phyloP scores from a whole-genome alignment of 2,888 invertebrate genomes.

The Villa cingulata region DNA sequence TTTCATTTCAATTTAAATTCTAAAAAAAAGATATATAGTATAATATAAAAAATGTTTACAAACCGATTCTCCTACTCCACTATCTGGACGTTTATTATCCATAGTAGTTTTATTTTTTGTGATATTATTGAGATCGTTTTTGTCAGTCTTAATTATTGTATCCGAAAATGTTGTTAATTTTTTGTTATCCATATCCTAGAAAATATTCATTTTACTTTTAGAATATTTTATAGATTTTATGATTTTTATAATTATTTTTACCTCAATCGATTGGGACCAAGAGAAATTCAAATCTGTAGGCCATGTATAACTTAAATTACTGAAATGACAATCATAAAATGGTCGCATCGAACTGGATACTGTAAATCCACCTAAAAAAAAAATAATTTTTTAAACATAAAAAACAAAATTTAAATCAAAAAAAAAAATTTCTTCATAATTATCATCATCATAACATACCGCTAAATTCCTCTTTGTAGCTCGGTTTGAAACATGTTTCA shows the following conservation, averaged over 20 bases:
- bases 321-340: slow-evolving; percentile 18
- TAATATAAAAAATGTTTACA: no score
- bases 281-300: slow-evolving; percentile 19
- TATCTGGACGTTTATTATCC: slow-evolving; percentile 14
- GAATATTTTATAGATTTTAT: no score
- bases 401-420: background rate
- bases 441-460: slow-evolving; percentile 2
- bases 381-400: background rate
- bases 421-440: background rate
- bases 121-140: slow-evolving; percentile 4
- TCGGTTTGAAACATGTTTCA: slow-evolving; percentile 1
- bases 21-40: background rate
- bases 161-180: slow-evolving; percentile 7
- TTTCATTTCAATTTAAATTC: background rate
- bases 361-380: slow-evolving; percentile 15
- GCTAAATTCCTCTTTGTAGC: slow-evolving; percentile 10
- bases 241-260: no score
- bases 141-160: slow-evolving; percentile 6
- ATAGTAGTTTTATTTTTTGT: slow-evolving; percentile 3
- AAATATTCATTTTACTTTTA: no score
- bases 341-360: slow-evolving; percentile 18
- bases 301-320: slow-evolving; percentile 18
- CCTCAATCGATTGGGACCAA: slow-evolving; percentile 18
- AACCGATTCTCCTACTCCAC: slow-evolving; percentile 19
- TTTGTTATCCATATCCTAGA: slow-evolving; percentile 9